Evolutionary conservation across 2,797 vertebrate species (phyloP).

Genomic region (Gymnothorax reevesii): DNA sequence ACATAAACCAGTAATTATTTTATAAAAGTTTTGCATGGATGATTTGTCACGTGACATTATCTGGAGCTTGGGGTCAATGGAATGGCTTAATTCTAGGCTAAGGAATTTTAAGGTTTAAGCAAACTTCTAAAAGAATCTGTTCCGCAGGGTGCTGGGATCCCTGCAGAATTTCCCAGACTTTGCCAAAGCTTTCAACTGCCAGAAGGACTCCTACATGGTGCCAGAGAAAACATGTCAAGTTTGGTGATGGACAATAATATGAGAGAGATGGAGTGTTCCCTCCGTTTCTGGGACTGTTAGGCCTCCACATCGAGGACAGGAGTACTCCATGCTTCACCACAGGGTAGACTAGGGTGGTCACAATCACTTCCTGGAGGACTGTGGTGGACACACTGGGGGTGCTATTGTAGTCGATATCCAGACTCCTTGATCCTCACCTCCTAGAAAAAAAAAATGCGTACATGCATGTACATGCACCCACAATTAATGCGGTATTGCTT

Average conservation of each 20-base stretch:
- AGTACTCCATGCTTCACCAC: slow-evolving; percentile 48
- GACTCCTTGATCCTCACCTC: slow-evolving; percentile 57
- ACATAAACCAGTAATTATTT: too few species aligned
- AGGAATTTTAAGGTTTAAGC: background rate
- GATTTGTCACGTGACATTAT: background rate
- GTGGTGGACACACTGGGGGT: slow-evolving; percentile 47
- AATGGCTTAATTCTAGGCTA: too few species aligned
- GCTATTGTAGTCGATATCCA: slow-evolving; percentile 48
- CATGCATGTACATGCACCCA: slow-evolving; percentile 9
- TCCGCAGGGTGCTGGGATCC: slow-evolving; percentile 86
- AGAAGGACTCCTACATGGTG: slow-evolving; percentile 79
- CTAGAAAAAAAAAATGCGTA: background rate
- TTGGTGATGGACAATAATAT: slow-evolving; percentile 75
- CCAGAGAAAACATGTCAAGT: slow-evolving; percentile 83
- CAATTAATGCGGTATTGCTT: background rate
- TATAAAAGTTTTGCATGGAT: background rate
- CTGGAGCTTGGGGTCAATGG: background rate
- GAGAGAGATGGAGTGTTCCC: slow-evolving; percentile 42
- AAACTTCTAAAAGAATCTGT: background rate
- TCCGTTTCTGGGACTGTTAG: slow-evolving; percentile 50
- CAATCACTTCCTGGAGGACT: slow-evolving; percentile 57
- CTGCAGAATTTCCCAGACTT: slow-evolving; percentile 93
- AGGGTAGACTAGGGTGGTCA: slow-evolving; percentile 58
- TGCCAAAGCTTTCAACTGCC: slow-evolving; percentile 87
- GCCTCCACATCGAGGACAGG: slow-evolving; percentile 49